Conservation (phyloP, 1,140 invertebrate genomes). For the Drosophila burlai region DNA sequence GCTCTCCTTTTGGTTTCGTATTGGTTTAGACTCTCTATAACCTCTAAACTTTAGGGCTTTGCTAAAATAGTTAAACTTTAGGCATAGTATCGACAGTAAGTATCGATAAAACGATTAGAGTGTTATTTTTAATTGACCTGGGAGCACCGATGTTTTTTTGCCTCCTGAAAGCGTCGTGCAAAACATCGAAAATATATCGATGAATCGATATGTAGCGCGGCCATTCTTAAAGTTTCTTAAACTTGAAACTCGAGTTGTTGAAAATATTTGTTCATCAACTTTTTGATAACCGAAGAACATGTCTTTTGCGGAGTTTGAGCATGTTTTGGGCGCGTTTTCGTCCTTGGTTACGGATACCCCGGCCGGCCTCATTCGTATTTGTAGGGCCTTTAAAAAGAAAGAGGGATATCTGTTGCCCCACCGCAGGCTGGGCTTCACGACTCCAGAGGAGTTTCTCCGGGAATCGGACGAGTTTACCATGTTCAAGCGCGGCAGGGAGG, state of each 20-base stretch:
- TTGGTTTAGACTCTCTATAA: slow-evolving; percentile 1
- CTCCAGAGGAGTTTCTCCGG: neutral
- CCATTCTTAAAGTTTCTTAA: too few relatives aligned
- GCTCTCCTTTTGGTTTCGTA: too few relatives aligned
- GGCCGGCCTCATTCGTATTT: neutral
- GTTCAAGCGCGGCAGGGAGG: neutral
- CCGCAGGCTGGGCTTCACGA: neutral
- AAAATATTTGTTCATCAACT: too few relatives aligned
- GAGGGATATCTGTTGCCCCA: neutral
- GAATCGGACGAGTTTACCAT: neutral
- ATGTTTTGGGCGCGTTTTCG: neutral
- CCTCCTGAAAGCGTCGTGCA: neutral
- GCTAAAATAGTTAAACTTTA: neutral
- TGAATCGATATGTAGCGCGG: neutral
- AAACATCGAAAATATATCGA: neutral
- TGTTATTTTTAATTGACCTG: neutral
- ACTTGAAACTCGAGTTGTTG: too few relatives aligned
- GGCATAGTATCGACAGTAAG: neutral
- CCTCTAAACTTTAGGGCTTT: too few relatives aligned
- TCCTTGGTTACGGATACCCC: neutral
- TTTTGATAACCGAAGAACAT: neutral
- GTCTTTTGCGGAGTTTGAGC: neutral
- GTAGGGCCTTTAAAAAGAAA: neutral
- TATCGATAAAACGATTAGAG: neutral
- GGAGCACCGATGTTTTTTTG: fast-evolving